Conservation (phyloP, 2,797 vertebrate species). For the Anguilla anguilla region DNA sequence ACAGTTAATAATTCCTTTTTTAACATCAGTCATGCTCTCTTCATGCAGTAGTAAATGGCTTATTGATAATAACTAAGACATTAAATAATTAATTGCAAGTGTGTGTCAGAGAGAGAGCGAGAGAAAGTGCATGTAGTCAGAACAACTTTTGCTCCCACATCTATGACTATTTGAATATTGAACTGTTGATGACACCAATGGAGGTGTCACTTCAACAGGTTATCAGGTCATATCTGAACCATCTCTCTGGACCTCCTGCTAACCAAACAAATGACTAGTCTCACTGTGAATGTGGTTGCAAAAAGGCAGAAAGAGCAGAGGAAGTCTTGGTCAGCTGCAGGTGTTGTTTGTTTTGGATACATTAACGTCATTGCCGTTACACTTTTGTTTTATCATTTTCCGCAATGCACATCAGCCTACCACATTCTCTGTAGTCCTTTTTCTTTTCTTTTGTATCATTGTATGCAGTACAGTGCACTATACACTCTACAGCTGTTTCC, state of each 20-base stretch:
- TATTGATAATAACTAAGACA: too few species aligned
- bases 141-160: background rate
- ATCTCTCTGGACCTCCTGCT: background rate
- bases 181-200: background rate
- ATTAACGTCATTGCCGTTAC: background rate
- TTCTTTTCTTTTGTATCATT: constrained; percentile 25
- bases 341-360: background rate
- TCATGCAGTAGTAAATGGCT: too few species aligned
- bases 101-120: background rate
- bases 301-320: background rate
- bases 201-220: background rate
- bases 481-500: constrained; percentile 20
- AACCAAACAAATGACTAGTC: background rate
- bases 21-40: too few species aligned
- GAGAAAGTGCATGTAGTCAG: background rate
- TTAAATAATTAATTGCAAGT: background rate
- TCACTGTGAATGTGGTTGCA: background rate
- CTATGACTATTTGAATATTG: background rate
- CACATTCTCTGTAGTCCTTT: background rate
- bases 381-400: constrained; percentile 17
- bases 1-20: too few species aligned
- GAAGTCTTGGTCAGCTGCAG: background rate
- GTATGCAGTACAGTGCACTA: constrained; percentile 8
- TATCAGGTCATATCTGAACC: background rate
- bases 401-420: constrained; percentile 11